Conservation (phyloP, 2,797 vertebrate genomes). For the Argyrosomus regius region DNA sequence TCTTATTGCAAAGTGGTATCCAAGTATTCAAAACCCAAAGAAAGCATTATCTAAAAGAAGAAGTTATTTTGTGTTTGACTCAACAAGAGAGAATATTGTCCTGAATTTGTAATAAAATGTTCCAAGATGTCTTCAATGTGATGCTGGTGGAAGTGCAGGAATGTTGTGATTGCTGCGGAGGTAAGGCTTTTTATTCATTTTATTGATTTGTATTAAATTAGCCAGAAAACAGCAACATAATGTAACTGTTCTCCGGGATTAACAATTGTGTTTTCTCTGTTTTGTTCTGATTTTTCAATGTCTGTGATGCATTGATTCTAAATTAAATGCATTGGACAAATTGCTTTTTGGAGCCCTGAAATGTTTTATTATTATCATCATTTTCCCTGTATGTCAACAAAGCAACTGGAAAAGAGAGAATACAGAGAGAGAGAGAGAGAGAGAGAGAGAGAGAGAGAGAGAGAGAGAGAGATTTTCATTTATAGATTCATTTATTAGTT, state of each 20-base stretch:
- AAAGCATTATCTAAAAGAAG: background rate
- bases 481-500: background rate
- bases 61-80: background rate
- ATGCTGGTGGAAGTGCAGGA: background rate
- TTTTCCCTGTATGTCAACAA: constrained; percentile 13
- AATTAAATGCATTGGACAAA: constrained; percentile 16
- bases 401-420: background rate
- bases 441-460: background rate
- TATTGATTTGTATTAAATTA: background rate
- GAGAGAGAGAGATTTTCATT: too few species aligned
- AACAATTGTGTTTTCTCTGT: background rate
- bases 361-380: constrained; percentile 1
- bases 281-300: background rate
- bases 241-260: background rate
- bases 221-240: background rate
- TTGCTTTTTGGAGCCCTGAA: background rate
- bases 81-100: background rate
- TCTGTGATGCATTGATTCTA: background rate
- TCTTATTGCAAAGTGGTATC: background rate
- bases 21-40: background rate
- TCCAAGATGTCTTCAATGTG: background rate
- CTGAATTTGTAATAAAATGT: background rate
- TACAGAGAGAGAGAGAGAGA: background rate
- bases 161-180: background rate
- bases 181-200: background rate